Evolutionary conservation across 1,140 invertebrate genomes (phyloP), one percentile per base, ranked within the genome.

Genomic region (Leucophenga varia): DNA sequence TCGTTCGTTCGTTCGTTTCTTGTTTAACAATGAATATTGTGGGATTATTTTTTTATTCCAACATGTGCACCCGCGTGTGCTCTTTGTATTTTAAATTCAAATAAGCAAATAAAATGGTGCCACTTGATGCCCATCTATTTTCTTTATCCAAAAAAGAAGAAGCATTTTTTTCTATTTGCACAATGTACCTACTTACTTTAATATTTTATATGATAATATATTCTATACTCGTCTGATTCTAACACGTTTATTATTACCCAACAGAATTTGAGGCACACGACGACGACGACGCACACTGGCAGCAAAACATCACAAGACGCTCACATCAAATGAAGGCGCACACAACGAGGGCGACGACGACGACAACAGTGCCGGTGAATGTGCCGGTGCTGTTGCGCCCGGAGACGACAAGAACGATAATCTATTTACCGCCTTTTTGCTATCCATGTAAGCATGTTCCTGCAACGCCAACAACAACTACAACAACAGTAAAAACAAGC

Each of bases 341-440:
- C n/a, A 38, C 44, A 37, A 41, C 51, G 32, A 32, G 42, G 25
- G 45, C 28, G 32, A 13, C 7, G 16, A 13, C 20, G 16, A 25
- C 10, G 20, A 42, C 59, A 53, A 61, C n/a, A n/a, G n/a, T n/a
- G n/a, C n/a, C n/a, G n/a, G n/a, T n/a, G n/a, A n/a, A n/a, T n/a
- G n/a, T n/a, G n/a, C n/a, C n/a, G n/a, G n/a, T n/a, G n/a, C n/a
- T n/a, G n/a, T n/a, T n/a, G n/a, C n/a, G n/a, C n/a, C n/a, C n/a
- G n/a, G n/a, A n/a, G 55, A 64, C 57, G 58, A 65, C 68, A 61
- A n/a, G n/a, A n/a, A 69, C 69, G 59, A 69, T 72, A 72, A 72
- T 63, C 59, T 72, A 72, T 71, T 72, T 72, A 65, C 61, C 69
- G 59, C 69, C 68, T 68, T 68, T 65, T 59, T 68, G 61, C 61